Evolutionary conservation across 2,113 vertebrate genomes (phyloP).

Genomic region (Pteronura brasiliensis): DNA sequence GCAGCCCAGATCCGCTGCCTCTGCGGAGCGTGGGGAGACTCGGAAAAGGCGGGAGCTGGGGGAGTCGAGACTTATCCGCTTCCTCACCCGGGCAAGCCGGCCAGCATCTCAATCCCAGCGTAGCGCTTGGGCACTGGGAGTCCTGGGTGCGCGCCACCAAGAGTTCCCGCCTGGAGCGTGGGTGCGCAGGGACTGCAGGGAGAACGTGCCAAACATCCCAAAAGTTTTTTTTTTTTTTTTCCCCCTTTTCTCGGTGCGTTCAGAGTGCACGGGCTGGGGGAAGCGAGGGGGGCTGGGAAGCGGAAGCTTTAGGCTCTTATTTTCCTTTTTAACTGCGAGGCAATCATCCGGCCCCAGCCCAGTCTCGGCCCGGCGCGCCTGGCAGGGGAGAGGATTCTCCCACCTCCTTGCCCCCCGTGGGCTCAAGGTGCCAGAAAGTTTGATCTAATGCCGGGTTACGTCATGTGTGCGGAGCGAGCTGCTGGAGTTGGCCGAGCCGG

Average conservation of each 20-base stretch:
- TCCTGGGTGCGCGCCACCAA: background rate
- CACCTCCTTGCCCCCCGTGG: background rate
- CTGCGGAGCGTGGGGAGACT: background rate
- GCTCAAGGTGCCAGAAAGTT: constrained; percentile 71
- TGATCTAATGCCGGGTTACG: constrained; percentile 58
- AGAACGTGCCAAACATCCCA: background rate
- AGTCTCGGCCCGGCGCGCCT: background rate
- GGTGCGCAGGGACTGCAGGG: background rate
- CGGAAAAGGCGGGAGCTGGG: constrained; percentile 18
- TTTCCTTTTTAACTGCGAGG: constrained; percentile 48
- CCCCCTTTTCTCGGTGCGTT: background rate
- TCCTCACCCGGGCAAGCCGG: background rate
- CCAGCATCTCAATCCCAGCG: background rate
- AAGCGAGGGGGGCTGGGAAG: constrained; percentile 41
- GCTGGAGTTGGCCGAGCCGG: constrained; percentile 28
- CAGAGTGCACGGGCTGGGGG: constrained; percentile 20
- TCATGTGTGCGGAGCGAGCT: constrained; percentile 44
- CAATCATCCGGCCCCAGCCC: background rate
- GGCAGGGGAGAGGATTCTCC: background rate
- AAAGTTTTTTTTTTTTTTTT: constrained; percentile 7
- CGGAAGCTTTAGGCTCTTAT: constrained; percentile 67
- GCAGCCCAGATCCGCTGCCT: background rate
- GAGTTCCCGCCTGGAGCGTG: background rate
- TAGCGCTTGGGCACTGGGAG: background rate
- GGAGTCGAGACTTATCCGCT: background rate